Evolutionary conservation across 2,113 vertebrate species (phyloP), one percentile per base, ranked within the genome.

Genomic region (Elanus axillaris): DNA sequence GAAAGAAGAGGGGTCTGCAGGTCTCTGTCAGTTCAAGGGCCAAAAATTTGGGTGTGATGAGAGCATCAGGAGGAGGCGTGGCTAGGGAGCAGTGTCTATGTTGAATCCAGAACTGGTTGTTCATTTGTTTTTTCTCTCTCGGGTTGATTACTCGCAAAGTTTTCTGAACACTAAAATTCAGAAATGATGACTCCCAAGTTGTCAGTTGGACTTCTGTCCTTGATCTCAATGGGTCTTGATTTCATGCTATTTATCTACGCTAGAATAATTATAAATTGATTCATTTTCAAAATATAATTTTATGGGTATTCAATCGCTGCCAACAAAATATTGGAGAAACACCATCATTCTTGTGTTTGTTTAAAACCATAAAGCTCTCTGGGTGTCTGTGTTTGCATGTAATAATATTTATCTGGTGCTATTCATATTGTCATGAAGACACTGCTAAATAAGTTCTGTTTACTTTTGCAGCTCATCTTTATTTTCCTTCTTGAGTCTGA

Each of bases 151-250:
- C 20, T 80, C 21, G 6, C 29, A 45, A 84, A 84, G 75, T 59
- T 94, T 89, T 73, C 50, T 56, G 79, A 71, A 43, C 63, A 74
- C 86, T 63, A 40, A 77, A 62, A 94, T 86, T 73, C 26, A 18
- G 55, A 67, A 93, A 27, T 3, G 27, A 74, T 66, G 63, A 58
- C 59, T 87, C 75, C 63, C 23, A 31, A 55, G 68, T 63, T 74
- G 48, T 72, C 43, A 23, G 9, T 48, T 72, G 47, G 59, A n/a
- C 82, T 94, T 62, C 60, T 63, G 47, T 67, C 52, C 50, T 60
- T 64, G 18, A n/a, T 90, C 79, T 96, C 83, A 96, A 66, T 83
- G 60, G 60, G 43, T 36, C 64, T 78, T 93, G 83, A 96, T 94
- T 96, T 94, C 3, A 0, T 19, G 31, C 69, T 94, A 1, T 71